Evolutionary conservation across 2,888 invertebrate genomes (phyloP).

Genomic region (Antheraea assamensis): DNA sequence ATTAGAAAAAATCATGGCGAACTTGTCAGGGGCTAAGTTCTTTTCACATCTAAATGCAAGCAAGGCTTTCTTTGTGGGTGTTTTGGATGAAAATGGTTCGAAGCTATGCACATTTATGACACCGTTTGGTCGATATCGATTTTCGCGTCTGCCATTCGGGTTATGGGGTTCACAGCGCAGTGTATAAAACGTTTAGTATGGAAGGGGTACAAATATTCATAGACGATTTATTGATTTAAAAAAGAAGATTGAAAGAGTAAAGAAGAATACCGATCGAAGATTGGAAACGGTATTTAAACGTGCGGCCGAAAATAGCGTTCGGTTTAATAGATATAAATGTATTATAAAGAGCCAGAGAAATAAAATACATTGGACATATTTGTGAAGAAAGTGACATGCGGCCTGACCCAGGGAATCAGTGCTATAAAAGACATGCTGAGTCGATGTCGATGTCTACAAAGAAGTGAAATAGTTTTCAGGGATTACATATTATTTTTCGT

Average conservation of each 20-base stretch:
- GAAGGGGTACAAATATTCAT: slow-evolving; percentile 28
- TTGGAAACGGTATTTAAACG: slow-evolving; percentile 25
- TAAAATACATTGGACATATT: no score
- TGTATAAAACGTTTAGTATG: slow-evolving; percentile 20
- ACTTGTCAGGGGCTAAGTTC: slow-evolving; percentile 19
- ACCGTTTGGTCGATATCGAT: slow-evolving; percentile 29
- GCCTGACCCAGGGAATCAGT: no score
- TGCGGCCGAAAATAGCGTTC: slow-evolving; percentile 26
- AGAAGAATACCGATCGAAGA: slow-evolving; percentile 29
- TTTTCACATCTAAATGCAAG: slow-evolving; percentile 29
- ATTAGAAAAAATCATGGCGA: slow-evolving; percentile 17
- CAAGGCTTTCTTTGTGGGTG: slow-evolving; percentile 33
- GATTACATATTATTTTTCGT: no score
- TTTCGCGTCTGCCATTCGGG: slow-evolving; percentile 32
- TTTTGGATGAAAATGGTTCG: slow-evolving; percentile 31
- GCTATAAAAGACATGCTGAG: no score
- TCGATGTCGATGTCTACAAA: no score
- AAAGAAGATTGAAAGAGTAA: slow-evolving; percentile 28
- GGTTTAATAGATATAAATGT: slow-evolving; percentile 28
- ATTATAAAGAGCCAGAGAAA: no score
- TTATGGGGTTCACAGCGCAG: slow-evolving; percentile 33
- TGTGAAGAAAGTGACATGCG: no score
- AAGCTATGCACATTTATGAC: slow-evolving; percentile 35
- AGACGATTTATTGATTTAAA: slow-evolving; percentile 32
- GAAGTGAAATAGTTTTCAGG: no score